phyloP scores from a whole-genome alignment of 2,797 vertebrate species.

The Hemitrygon akajei region DNA sequence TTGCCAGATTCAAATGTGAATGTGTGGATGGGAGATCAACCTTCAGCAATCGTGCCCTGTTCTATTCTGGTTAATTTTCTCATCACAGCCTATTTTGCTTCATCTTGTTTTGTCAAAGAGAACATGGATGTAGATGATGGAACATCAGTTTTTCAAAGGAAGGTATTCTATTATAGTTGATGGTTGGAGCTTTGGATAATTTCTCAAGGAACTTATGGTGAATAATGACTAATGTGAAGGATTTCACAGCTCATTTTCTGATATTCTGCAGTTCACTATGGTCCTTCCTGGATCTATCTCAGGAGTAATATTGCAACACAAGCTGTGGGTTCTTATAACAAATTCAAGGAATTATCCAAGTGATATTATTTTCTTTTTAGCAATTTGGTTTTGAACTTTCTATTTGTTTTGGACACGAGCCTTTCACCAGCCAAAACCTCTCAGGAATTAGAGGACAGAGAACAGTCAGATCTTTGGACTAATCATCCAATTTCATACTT shows the following conservation, averaged over 20 bases:
- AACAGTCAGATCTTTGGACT: neutral
- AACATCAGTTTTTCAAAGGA: neutral
- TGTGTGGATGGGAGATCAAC: too few species aligned
- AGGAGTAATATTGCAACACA: neutral
- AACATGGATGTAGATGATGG: neutral
- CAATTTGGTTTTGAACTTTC: neutral
- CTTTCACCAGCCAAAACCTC: too few species aligned
- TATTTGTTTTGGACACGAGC: neutral
- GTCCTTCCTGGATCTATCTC: neutral
- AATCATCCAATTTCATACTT: neutral
- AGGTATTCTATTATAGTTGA: neutral
- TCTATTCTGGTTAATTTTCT: too few species aligned
- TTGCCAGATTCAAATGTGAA: too few species aligned
- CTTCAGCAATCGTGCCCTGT: too few species aligned
- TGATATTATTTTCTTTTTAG: neutral
- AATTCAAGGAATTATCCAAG: neutral
- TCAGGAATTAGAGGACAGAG: neutral
- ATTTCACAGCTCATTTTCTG: neutral
- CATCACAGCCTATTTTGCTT: neutral
- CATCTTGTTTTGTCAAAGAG: neutral
- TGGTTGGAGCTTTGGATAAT: neutral
- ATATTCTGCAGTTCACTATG: neutral
- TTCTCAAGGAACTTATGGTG: neutral
- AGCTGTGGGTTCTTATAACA: neutral
- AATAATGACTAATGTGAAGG: neutral